Percentiles rank a stretch among this genome's conserved stretches.
These are phyloP conservation scores for Neotoma lepida DNA, from an alignment of 2,113 vertebrate genomes.

Conservation along the genomic window DNA sequence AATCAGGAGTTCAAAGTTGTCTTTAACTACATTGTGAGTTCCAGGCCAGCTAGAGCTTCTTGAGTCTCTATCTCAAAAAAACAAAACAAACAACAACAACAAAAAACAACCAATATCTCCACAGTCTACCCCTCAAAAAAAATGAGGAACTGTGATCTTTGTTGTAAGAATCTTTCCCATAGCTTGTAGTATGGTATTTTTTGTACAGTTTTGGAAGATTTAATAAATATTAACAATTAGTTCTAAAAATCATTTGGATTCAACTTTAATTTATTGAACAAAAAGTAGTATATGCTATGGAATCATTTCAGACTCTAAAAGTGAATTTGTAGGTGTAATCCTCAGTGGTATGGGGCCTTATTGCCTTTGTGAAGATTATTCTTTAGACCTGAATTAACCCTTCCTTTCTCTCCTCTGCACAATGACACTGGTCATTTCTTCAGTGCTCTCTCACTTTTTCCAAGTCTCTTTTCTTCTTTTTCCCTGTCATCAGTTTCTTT, in stretches of 20 bases:
- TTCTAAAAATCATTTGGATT: conserved; percentile 50
- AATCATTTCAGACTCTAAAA: conserved; percentile 8
- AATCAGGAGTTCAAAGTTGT: background rate
- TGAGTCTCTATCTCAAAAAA: background rate
- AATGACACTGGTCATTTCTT: conserved; percentile 2
- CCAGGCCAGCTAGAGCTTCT: background rate
- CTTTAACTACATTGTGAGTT: background rate
- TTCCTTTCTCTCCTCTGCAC: background rate
- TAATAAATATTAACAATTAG: conserved; percentile 41
- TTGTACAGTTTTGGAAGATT: conserved; percentile 11
- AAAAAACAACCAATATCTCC: background rate
- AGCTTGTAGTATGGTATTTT: background rate
- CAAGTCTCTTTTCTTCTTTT: conserved; percentile 45
- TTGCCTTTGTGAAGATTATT: background rate
- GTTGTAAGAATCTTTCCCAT: background rate
- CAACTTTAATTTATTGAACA: conserved; percentile 44
- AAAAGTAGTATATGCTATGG: background rate
- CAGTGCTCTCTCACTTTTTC: conserved; percentile 16
- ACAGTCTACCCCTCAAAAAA: background rate
- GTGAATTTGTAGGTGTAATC: background rate
- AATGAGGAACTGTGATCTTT: background rate
- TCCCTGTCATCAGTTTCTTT: conserved; percentile 16
- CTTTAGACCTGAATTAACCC: background rate
- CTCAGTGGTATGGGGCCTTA: background rate
- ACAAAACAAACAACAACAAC: background rate